A percentile compares a stretch with the other conserved stretches of the same genome.
phyloP scores from a whole-genome alignment of 2,113 vertebrate species.

The Anarrhichthys ocellatus region DNA sequence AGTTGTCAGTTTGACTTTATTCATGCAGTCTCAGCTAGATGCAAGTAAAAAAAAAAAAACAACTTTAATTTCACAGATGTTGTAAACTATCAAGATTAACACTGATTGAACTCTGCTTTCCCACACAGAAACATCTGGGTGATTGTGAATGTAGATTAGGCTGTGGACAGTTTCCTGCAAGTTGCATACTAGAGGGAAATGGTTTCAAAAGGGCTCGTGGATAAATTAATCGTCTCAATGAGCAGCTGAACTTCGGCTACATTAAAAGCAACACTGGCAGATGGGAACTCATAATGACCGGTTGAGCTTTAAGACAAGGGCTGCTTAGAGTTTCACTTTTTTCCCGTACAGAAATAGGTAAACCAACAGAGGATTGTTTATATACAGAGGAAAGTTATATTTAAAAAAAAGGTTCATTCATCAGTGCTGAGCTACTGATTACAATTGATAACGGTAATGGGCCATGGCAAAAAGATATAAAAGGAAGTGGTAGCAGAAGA shows the following conservation, averaged over 20 bases:
- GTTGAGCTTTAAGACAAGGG: neutral
- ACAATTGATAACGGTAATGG: conserved; percentile 11
- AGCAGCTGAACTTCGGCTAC: neutral
- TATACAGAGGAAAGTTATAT: neutral
- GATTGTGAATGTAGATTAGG: conserved; percentile 24
- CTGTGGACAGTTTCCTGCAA: neutral
- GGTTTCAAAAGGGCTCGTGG: conserved; percentile 6
- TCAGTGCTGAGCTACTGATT: conserved; percentile 27
- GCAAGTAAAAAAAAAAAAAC: neutral
- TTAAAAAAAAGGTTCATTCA: conserved; percentile 5
- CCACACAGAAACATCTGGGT: neutral
- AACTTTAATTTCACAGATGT: conserved; percentile 9
- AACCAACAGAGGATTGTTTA: conserved; percentile 6
- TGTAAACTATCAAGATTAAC: conserved; percentile 11
- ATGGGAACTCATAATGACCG: conserved; percentile 10
- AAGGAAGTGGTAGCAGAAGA: conserved; percentile 25
- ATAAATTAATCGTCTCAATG: conserved; percentile 19
- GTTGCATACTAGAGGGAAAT: neutral
- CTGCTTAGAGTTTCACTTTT: neutral
- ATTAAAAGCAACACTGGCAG: conserved; percentile 11
- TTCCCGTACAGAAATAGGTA: neutral
- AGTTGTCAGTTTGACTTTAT: neutral
- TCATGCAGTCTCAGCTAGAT: neutral
- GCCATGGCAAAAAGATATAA: conserved; percentile 13
- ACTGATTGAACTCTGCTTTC: conserved; percentile 14